Conservation (phyloP, 30 jellyfish, hydroid and myxozoan species). For the Phacellophora camtschatica region DNA sequence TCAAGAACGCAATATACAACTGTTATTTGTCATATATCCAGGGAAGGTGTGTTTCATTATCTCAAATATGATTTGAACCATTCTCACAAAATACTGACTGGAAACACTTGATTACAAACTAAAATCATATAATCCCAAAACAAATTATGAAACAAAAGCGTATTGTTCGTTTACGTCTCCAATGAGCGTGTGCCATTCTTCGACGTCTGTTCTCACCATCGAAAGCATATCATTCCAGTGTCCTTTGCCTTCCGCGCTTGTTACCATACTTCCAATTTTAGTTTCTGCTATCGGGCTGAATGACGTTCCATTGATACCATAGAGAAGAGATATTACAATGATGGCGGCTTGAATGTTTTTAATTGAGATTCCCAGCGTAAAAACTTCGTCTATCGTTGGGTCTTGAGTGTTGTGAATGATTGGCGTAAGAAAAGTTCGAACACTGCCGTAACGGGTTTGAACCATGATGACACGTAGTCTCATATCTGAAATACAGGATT, state of each 20-base stretch:
- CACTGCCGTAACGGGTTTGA: slow-evolving; percentile 31
- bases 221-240: slow-evolving; percentile 26
- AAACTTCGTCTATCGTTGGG: slow-evolving; percentile 7
- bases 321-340: not conserved
- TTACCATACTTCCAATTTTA: slow-evolving; percentile 1
- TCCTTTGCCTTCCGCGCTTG: not conserved
- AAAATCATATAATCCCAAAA: no score
- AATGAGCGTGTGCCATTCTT: slow-evolving; percentile 6
- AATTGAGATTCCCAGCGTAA: slow-evolving; percentile 5
- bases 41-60: no score
- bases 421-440: slow-evolving; percentile 14
- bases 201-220: not conserved
- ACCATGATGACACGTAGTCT: not conserved
- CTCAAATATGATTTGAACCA: no score
- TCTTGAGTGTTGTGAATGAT: not conserved
- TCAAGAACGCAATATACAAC: no score
- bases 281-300: slow-evolving; percentile 23
- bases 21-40: no score
- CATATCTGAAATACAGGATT: slow-evolving; percentile 2
- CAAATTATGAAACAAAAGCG: not conserved
- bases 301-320: not conserved
- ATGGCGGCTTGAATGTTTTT: not conserved
- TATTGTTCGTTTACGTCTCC: not conserved
- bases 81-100: no score
- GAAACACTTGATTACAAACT: no score